Conservation (phyloP, 2,113 vertebrate species). For the Rhipidura dahli region DNA sequence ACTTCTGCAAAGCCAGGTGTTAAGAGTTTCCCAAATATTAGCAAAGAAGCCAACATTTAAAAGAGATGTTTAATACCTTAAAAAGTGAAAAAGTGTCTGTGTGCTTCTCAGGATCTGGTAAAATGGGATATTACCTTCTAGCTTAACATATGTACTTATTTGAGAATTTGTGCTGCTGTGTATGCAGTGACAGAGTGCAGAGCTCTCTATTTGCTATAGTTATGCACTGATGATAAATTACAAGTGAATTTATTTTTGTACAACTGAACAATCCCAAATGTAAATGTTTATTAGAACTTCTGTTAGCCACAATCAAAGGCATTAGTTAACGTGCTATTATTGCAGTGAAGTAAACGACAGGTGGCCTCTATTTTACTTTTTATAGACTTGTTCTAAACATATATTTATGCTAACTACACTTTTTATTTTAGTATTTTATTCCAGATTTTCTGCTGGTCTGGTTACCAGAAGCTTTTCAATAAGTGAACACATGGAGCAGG, state of each 20-base stretch:
- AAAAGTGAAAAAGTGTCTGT: background rate
- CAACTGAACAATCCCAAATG: slow-evolving; percentile 34
- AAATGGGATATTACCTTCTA: background rate
- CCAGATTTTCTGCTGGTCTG: background rate
- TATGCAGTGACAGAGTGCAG: slow-evolving; percentile 24
- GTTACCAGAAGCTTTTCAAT: background rate
- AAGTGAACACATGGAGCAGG: background rate
- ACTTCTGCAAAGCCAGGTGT: background rate
- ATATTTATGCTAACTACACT: background rate
- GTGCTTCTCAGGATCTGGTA: background rate
- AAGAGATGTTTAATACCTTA: background rate
- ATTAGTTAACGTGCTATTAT: slow-evolving; percentile 36
- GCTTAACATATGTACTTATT: background rate
- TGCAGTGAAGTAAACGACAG: background rate
- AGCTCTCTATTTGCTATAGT: slow-evolving; percentile 30
- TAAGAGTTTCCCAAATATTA: background rate
- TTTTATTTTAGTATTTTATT: slow-evolving; percentile 24
- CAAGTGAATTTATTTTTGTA: slow-evolving; percentile 48
- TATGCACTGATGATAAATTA: slow-evolving; percentile 30
- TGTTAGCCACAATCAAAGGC: background rate
- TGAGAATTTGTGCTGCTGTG: background rate
- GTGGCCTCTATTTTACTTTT: background rate
- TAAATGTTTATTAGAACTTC: slow-evolving; percentile 60
- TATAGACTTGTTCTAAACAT: background rate
- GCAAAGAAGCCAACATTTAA: background rate